Evolutionary conservation across 2,797 vertebrate species (phyloP).

Genomic region (Streptopelia turtur): DNA sequence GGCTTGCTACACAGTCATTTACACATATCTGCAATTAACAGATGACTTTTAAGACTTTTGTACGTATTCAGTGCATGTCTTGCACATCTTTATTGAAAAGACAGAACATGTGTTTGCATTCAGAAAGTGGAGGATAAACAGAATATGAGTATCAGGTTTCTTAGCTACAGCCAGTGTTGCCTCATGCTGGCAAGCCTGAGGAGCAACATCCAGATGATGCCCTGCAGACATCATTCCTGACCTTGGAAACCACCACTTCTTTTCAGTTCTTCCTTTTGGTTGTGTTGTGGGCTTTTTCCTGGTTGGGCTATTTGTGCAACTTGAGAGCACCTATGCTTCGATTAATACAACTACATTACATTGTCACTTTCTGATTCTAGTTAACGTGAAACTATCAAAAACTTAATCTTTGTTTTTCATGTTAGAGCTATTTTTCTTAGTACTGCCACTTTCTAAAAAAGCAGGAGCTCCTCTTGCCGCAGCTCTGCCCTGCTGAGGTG

Average conservation of each 20-base stretch:
- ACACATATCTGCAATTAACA: neutral
- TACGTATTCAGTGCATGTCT: neutral
- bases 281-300: neutral
- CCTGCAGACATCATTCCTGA: neutral
- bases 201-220: neutral
- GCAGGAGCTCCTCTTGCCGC: fast-evolving
- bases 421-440: neutral
- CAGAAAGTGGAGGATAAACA: neutral
- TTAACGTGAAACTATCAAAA: neutral
- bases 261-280: neutral
- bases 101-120: conserved; percentile 33
- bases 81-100: neutral
- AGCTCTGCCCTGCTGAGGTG: neutral
- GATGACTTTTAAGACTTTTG: neutral
- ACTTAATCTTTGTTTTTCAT: neutral
- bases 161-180: neutral
- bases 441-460: neutral
- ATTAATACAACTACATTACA: neutral
- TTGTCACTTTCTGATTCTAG: neutral
- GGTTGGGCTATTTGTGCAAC: neutral
- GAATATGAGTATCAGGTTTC: neutral
- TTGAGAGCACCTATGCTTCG: neutral
- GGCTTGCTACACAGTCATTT: neutral
- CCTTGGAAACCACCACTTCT: neutral
- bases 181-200: neutral